Conservation (phyloP, 1,140 invertebrate genomes). For the Cecropterus lyciades region DNA sequence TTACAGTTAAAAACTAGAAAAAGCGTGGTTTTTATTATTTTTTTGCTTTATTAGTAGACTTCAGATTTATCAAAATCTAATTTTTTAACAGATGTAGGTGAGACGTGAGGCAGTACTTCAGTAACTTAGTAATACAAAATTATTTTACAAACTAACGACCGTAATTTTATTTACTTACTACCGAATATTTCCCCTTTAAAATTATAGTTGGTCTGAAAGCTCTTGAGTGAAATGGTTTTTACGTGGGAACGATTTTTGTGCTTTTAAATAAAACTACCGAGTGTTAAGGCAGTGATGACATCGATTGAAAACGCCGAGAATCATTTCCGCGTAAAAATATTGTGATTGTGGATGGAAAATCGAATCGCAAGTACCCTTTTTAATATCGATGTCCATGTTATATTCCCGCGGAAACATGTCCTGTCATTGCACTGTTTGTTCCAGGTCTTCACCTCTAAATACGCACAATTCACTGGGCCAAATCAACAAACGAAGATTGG, state of each 20-base stretch:
- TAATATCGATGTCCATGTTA: conserved; percentile 50
- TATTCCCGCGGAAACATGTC: conserved; percentile 21
- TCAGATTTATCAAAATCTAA: conserved; percentile 21
- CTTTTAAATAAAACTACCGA: conserved; percentile 67
- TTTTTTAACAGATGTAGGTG: conserved; percentile 13
- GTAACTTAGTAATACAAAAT: conserved; percentile 14
- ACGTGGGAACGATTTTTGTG: conserved; percentile 84
- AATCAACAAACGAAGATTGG: conserved; percentile 80
- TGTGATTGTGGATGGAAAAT: conserved; percentile 83
- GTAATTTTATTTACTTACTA: conserved; percentile 27
- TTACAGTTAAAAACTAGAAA: conserved; percentile 31
- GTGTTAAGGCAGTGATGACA: conserved; percentile 73
- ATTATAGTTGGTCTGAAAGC: conserved; percentile 78
- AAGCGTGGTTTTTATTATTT: conserved; percentile 53
- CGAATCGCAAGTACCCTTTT: conserved; percentile 80
- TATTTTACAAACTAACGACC: conserved; percentile 11
- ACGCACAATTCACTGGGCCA: conserved; percentile 75
- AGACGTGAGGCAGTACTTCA: conserved; percentile 13
- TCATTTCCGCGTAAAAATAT: conserved; percentile 84
- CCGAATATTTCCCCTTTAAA: conserved; percentile 35
- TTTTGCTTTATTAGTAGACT: conserved; percentile 36
- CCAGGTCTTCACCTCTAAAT: conserved; percentile 79
- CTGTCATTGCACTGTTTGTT: conserved; percentile 68
- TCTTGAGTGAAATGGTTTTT: conserved; percentile 84
- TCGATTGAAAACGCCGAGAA: conserved; percentile 81